Conservation (phyloP, 2,797 vertebrate species). For the Malacoctenus gilli region DNA sequence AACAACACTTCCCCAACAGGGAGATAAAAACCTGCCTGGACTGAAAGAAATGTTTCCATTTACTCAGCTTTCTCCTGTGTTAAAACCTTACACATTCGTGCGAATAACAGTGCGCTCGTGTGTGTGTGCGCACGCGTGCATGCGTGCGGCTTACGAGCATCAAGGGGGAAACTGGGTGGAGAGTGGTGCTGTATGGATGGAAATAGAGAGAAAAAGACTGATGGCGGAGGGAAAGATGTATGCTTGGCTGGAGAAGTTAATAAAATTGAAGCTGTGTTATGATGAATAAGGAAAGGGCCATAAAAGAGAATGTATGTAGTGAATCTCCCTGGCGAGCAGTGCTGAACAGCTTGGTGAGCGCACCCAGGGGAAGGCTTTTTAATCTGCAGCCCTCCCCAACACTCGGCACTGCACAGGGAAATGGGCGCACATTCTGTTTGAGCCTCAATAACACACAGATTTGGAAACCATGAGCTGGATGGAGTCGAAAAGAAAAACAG, state of each 20-base stretch:
- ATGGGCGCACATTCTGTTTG: constrained; percentile 63
- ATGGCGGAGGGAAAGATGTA: constrained; percentile 67
- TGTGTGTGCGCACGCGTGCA: too few relatives aligned
- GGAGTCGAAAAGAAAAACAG: constrained; percentile 27
- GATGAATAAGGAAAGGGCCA: constrained; percentile 81
- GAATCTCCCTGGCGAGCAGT: constrained; percentile 73
- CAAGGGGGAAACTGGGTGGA: constrained; percentile 33
- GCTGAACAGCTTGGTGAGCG: constrained; percentile 74
- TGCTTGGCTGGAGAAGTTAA: constrained; percentile 80
- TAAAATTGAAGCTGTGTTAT: constrained; percentile 81
- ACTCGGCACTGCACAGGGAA: constrained; percentile 59
- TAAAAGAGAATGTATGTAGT: constrained; percentile 82
- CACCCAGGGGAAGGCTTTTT: constrained; percentile 77
- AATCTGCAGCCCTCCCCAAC: constrained; percentile 74
- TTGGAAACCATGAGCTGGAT: constrained; percentile 59
- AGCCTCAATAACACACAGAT: constrained; percentile 64
- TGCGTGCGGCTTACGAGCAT: constrained; percentile 52
- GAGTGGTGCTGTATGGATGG: constrained; percentile 29
- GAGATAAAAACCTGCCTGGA: constrained; percentile 49
- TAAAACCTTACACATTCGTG: constrained; percentile 58
- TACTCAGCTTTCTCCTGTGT: constrained; percentile 31
- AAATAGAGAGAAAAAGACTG: constrained; percentile 60
- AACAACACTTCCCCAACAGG: constrained; percentile 43
- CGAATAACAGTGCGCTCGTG: constrained; percentile 43
- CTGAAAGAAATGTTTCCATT: constrained; percentile 48